These are phyloP conservation scores for Melieria omissa DNA, from an alignment of 2,888 invertebrate genomes.

Conservation along the genomic window DNA sequence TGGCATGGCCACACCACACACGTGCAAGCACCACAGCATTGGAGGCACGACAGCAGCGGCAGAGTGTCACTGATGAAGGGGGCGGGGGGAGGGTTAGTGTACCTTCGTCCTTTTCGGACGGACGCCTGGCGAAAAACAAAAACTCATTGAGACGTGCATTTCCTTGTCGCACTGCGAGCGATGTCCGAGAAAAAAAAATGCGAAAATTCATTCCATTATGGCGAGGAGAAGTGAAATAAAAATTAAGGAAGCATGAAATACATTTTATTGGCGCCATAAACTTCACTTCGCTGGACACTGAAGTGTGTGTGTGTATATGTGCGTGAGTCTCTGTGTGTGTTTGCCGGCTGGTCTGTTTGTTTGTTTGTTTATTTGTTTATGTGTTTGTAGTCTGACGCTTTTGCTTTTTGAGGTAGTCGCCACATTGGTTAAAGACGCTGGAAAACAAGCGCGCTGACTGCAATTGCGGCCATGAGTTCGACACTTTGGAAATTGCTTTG, in stretches of 20 bases:
- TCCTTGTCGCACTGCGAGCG: neutral
- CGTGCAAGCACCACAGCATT: neutral
- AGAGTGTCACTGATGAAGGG: neutral
- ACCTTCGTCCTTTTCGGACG: neutral
- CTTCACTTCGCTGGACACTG: slow-evolving; percentile 64
- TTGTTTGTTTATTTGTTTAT: neutral
- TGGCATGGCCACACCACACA: neutral
- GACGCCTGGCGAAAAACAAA: slow-evolving; percentile 10
- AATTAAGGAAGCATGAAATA: slow-evolving; percentile 68
- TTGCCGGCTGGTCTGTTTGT: neutral
- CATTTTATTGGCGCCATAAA: slow-evolving; percentile 66
- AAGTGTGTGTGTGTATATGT: slow-evolving; percentile 49
- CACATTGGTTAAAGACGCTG: neutral
- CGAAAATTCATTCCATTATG: slow-evolving; percentile 48
- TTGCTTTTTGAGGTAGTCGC: neutral
- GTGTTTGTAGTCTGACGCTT: slow-evolving; percentile 10
- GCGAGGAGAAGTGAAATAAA: slow-evolving; percentile 54
- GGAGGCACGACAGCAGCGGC: neutral
- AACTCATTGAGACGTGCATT: slow-evolving; percentile 32
- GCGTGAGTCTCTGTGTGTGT: neutral
- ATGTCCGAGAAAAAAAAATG: slow-evolving; percentile 18
- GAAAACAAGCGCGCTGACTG: neutral
- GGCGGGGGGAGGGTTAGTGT: neutral
- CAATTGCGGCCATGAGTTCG: slow-evolving; percentile 18
- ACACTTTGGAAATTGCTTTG: slow-evolving; percentile 35